Evolutionary conservation across 2,113 vertebrate species (phyloP).

Genomic region (Natator depressus): DNA sequence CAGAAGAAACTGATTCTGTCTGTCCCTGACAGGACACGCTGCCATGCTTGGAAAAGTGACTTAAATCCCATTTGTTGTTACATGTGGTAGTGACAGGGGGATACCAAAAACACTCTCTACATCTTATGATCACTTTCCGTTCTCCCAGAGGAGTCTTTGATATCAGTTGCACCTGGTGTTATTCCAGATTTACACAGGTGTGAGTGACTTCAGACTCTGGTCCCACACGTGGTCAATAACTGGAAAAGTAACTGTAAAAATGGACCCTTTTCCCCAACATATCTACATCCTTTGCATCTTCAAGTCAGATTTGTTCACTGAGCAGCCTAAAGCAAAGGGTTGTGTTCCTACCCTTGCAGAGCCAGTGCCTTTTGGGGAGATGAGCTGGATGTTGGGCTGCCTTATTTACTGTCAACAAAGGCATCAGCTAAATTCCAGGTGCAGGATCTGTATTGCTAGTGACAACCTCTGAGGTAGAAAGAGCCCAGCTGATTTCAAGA

Average conservation of each 20-base stretch:
- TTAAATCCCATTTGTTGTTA: background rate
- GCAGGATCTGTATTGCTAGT: background rate
- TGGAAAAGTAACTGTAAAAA: background rate
- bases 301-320: rapidly evolving
- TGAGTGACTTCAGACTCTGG: background rate
- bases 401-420: background rate
- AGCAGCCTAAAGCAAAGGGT: rapidly evolving
- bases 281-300: background rate
- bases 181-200: background rate
- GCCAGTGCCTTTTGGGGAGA: rapidly evolving
- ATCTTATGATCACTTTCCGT: background rate
- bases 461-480: background rate
- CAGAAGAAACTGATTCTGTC: background rate
- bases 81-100: background rate
- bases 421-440: background rate
- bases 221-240: background rate
- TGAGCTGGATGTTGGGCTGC: background rate
- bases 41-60: background rate
- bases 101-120: background rate
- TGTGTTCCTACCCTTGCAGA: background rate
- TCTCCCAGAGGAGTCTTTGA: background rate
- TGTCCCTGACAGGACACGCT: background rate
- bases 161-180: background rate
- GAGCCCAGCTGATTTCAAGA: background rate
- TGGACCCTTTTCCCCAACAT: background rate